Base-by-base conservation (phyloP, 2,888 invertebrate species). In the Clitarchus hookeri region DNA sequence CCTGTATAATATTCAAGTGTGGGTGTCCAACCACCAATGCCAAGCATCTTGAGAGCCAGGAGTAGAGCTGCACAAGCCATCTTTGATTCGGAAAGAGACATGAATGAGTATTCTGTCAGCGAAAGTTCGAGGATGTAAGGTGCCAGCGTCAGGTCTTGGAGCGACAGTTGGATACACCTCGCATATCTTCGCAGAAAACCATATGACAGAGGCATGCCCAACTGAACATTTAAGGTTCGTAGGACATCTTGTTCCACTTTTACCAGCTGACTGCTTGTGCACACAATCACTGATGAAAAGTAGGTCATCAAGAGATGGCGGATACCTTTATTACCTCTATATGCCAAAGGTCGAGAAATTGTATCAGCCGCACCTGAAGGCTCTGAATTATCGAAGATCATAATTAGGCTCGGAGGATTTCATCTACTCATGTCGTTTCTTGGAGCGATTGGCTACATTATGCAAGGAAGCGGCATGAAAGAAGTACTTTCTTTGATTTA, bases 231-330 rank as follows among this genome's bases (percentile, higher is more conserved):
- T 86, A 98, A 93, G 12, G 95, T 93, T 90, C 95, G 95, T 84
- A 99, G 93, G 86, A 99, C 94, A 90, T 94, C 95, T 89, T 96
- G 95, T 93, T 99, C 99, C 98, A 98, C 98, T 88, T 94, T 92
- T 86, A 98, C 94, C 87, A 99, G 93, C 91, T 98, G 97, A 87
- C 94, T 93, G 87, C 96, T 94, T 13, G 94, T 94, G 92, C 98
- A 99, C 53, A 98, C 98, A 98, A 92, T 99, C 99, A 92, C 98
- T 98, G 90, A 99, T 97, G 92, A 98, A 99, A 87, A 98, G 93
- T 92, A 99, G 98, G 91, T 99, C 99, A 90, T 98, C 98, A 87
- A 98, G 95, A 85, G 97, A 93, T 0, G 99, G 99, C 13, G 98
- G 98, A 89, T 96, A 95, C 88, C 99, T 94, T 92, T 99, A n/a